These are phyloP conservation scores for Cinclus mexicanus DNA, from an alignment of 2,113 vertebrate species.

Conservation along the genomic window DNA sequence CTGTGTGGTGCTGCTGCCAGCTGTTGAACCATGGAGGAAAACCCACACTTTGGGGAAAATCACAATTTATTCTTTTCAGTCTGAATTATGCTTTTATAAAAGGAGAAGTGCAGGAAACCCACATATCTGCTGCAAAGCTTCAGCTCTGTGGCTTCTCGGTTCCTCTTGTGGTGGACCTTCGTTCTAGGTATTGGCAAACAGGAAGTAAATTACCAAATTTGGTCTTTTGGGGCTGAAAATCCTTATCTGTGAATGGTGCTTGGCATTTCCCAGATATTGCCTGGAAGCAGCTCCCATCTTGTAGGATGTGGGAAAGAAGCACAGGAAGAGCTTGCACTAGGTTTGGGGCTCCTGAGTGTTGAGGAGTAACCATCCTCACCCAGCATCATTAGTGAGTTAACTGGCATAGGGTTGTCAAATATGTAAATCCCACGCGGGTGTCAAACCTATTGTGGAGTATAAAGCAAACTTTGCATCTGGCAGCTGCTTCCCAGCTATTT, in stretches of 20 bases:
- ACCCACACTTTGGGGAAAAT: background rate
- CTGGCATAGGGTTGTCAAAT: accelerated
- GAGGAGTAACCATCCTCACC: accelerated
- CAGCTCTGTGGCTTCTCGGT: accelerated
- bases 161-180: background rate
- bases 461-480: background rate
- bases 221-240: background rate
- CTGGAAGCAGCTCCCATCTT: background rate
- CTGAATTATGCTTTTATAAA: background rate
- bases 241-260: accelerated
- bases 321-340: accelerated
- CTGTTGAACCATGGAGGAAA: background rate
- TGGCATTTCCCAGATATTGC: background rate
- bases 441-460: background rate
- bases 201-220: background rate
- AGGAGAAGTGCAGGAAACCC: background rate
- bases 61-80: background rate
- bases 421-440: background rate
- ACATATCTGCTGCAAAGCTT: background rate
- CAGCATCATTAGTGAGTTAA: accelerated
- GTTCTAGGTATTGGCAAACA: background rate
- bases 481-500: background rate
- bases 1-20: accelerated
- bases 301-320: background rate
- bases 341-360: background rate